A percentile compares a stretch with the other conserved stretches of the same genome.
Evolutionary conservation across 2,113 vertebrate species (phyloP).

Genomic region (Hiodon tergisus): DNA sequence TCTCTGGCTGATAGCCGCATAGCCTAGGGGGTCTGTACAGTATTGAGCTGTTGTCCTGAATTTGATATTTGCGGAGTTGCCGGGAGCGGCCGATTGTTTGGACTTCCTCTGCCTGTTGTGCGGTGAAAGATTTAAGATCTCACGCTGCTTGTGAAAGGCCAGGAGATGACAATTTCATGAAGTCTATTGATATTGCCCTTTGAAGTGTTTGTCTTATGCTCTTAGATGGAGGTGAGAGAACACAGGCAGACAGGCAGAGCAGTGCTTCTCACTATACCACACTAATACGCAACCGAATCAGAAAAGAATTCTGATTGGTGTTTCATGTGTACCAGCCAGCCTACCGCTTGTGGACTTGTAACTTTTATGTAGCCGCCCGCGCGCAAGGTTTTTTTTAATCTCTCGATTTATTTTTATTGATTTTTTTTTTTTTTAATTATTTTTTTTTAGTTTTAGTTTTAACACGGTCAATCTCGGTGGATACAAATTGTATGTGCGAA

Average conservation of each 20-base stretch:
- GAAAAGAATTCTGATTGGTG: neutral
- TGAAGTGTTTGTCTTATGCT: slow-evolving; percentile 23
- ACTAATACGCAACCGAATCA: too few relatives aligned
- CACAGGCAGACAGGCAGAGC: neutral
- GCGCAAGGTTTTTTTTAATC: neutral
- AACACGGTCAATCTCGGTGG: too few relatives aligned
- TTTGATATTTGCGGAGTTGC: slow-evolving; percentile 7
- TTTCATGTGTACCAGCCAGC: neutral
- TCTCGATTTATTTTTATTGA: too few relatives aligned
- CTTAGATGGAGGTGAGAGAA: neutral
- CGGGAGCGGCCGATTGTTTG: slow-evolving; percentile 20
- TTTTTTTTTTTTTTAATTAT: too few relatives aligned
- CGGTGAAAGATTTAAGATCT: slow-evolving; percentile 24
- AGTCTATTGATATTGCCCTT: slow-evolving; percentile 10
- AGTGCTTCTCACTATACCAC: too few relatives aligned
- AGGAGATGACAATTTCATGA: slow-evolving; percentile 15
- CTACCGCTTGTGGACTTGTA: too few relatives aligned
- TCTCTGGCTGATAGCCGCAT: slow-evolving; percentile 8
- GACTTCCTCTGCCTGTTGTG: neutral
- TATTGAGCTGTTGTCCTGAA: slow-evolving; percentile 23
- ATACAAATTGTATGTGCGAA: neutral
- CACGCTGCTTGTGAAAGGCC: slow-evolving; percentile 20
- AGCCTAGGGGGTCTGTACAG: slow-evolving; percentile 2
- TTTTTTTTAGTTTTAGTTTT: too few relatives aligned
- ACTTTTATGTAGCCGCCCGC: neutral